phyloP scores from a whole-genome alignment of 2,888 invertebrate genomes.

The Noctua janthina region DNA sequence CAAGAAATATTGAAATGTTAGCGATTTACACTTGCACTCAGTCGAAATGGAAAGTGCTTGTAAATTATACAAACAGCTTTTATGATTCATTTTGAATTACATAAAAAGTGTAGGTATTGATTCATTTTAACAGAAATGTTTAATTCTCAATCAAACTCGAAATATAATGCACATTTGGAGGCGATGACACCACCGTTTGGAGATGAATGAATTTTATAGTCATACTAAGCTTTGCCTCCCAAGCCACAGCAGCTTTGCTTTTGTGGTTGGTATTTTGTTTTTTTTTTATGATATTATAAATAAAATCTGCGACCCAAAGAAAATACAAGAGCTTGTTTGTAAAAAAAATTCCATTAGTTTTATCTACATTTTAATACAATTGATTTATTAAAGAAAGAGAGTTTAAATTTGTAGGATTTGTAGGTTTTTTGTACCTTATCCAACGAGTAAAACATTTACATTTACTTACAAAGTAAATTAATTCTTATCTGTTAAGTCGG shows the following conservation, averaged over 20 bases:
- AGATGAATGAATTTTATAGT: constrained; percentile 37
- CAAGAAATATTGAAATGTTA: constrained; percentile 27
- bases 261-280: not conserved
- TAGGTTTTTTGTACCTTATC: no score
- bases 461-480: not conserved
- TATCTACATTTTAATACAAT: not conserved
- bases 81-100: constrained; percentile 12
- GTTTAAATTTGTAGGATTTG: not conserved
- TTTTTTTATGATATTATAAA: not conserved
- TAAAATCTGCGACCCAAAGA: not conserved
- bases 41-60: constrained; percentile 26
- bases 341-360: not conserved
- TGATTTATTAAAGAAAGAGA: not conserved
- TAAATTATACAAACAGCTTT: constrained; percentile 25
- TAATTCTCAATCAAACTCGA: constrained; percentile 29
- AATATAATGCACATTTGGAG: constrained; percentile 39
- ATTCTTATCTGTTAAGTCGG: not conserved
- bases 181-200: constrained; percentile 11
- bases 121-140: constrained; percentile 23
- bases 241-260: constrained; percentile 3
- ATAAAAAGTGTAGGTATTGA: constrained; percentile 37
- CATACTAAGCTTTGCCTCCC: not conserved
- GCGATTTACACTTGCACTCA: constrained; percentile 26
- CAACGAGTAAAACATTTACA: not conserved
- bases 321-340: not conserved